Base-by-base conservation (phyloP, 1,140 invertebrate genomes). In the Saccostrea glomerata region DNA sequence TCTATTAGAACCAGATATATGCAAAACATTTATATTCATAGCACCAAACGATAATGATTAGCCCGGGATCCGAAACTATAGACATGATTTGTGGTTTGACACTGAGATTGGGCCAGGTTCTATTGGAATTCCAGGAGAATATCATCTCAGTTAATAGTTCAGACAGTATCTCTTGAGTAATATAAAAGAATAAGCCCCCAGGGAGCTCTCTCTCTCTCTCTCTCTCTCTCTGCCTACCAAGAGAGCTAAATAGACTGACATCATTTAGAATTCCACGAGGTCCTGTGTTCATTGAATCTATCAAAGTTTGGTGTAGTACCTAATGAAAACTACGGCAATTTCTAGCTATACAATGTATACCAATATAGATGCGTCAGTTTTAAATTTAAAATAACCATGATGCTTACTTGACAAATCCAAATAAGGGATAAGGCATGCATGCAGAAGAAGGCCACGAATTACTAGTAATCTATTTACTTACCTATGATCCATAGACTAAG, bases 401-500 rank as follows among this genome's bases (percentile, higher is more conserved):
- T 47, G 47, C 47, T 47, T 47, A 47, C 5, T 47, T 47, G 0
- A 47, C 47, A 47, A 47, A 47, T 47, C 47, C 47, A 47, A 47
- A 47, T 47, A 47, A 47, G 9, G 2, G 47, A 7, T 47, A 1
- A 47, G 0, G 47, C 58, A 63, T 63, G 58, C 58, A 63, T 6
- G n/a, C n/a, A 20, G 58, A 5, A 63, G 17, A 20, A 20, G 17
- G 58, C 20, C 15, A 20, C n/a, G 17, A 63, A 3, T 17, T 63
- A 36, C 30, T 36, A 36, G 2, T 36, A 6, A 63, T 5, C 17
- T 17, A 63, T 20, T n/a, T 63, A 20, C 89, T 87, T 85, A 94
- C 93, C 93, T 56, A 93, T 88, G 2, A 94, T 94, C 93, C 93
- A 94, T 9, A 93, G 77, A 11, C 91, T 87, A 25, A 94, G 82